Conservation (phyloP, 2,797 vertebrate genomes). For the Arrhamphus sclerolepis region DNA sequence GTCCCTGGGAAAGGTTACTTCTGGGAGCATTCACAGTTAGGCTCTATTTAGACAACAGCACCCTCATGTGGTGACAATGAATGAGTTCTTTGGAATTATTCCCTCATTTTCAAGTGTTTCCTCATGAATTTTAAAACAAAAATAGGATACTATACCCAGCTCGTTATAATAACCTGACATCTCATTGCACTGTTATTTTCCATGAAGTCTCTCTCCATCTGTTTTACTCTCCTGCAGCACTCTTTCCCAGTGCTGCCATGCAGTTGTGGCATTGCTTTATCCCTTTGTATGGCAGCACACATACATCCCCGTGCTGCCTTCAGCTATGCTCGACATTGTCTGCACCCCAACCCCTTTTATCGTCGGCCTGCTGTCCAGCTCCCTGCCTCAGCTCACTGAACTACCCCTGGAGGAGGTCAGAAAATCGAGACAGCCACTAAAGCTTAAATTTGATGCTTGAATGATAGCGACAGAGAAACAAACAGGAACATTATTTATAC, state of each 20-base stretch:
- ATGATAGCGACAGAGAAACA: not conserved
- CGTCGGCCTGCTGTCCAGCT: constrained; percentile 92
- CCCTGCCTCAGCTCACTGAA: constrained; percentile 88
- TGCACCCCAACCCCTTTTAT: constrained; percentile 96
- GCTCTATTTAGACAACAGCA: constrained; percentile 10
- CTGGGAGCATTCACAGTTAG: not conserved
- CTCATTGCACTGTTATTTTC: too few species aligned
- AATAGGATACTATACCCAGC: not conserved
- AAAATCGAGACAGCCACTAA: constrained; percentile 11
- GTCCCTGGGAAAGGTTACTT: constrained; percentile 48
- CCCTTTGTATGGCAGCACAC: constrained; percentile 99
- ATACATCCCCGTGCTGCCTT: constrained; percentile 94
- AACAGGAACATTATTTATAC: not conserved
- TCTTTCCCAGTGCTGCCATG: constrained; percentile 95
- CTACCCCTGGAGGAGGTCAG: constrained; percentile 93
- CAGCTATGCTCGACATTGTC: constrained; percentile 95
- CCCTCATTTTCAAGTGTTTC: too few species aligned
- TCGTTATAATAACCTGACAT: not conserved
- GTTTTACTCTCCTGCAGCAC: constrained; percentile 78
- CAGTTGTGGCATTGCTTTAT: constrained; percentile 91
- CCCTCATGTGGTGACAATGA: constrained; percentile 41
- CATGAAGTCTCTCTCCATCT: not conserved
- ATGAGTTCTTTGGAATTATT: too few species aligned
- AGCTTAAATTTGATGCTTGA: not conserved
- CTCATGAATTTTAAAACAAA: too few species aligned